These are phyloP conservation scores for Cephonodes hylas DNA, from an alignment of 2,888 invertebrate species.

Conservation along the genomic window DNA sequence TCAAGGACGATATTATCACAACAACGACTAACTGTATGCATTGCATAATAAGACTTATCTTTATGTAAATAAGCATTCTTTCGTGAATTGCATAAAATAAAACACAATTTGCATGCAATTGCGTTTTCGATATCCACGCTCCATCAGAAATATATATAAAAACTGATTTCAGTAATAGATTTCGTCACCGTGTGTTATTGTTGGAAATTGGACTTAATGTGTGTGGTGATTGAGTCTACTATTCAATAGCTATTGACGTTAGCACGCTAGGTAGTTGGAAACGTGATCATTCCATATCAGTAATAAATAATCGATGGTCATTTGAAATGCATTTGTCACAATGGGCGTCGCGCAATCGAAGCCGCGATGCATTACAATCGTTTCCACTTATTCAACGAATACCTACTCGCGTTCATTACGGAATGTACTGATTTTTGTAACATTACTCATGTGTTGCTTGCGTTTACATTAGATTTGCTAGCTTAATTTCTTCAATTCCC, in stretches of 20 bases:
- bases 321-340: slow-evolving; percentile 52
- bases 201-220: not conserved
- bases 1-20: not conserved
- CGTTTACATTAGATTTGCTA: no score
- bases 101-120: slow-evolving; percentile 4
- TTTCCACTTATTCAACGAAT: not conserved
- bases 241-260: not conserved
- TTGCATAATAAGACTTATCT: not conserved
- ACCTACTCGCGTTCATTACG: not conserved
- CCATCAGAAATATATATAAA: not conserved
- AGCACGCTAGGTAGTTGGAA: not conserved
- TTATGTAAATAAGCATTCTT: not conserved
- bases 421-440: not conserved
- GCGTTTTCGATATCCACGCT: not conserved
- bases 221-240: not conserved
- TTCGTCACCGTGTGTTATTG: not conserved
- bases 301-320: slow-evolving; percentile 43
- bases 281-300: slow-evolving; percentile 13
- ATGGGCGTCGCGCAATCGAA: slow-evolving; percentile 23
- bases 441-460: not conserved
- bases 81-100: not conserved
- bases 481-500: no score
- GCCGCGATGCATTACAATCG: slow-evolving; percentile 4
- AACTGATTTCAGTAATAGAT: not conserved
- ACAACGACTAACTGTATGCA: not conserved